Conservation (phyloP, 2,888 invertebrate species). For the Apodemia mormo region DNA sequence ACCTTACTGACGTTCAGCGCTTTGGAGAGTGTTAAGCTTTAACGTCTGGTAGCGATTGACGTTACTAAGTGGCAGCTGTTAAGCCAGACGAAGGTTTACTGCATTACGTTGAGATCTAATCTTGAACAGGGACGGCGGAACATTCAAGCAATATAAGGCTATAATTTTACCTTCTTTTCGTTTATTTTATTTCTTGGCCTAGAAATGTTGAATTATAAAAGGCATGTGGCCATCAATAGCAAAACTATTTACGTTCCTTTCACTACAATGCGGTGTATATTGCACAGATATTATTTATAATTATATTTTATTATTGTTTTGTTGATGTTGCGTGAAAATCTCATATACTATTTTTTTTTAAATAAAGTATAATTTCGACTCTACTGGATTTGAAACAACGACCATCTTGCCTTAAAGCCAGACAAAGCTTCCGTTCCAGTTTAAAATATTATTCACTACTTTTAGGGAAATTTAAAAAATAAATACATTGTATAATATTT, state of each 20-base stretch:
- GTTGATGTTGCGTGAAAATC: too few species aligned
- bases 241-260: too few species aligned
- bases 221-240: too few species aligned
- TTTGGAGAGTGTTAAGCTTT: constrained; percentile 25
- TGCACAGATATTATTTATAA: too few species aligned
- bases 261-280: too few species aligned
- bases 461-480: too few species aligned
- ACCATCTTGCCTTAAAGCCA: too few species aligned
- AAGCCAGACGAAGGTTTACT: constrained; percentile 22
- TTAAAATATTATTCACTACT: too few species aligned
- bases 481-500: too few species aligned
- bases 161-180: not conserved
- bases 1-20: constrained; percentile 20
- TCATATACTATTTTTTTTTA: not conserved
- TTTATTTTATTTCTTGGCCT: not conserved
- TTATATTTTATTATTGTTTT: too few species aligned
- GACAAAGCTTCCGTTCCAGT: too few species aligned
- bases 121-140: constrained; percentile 10
- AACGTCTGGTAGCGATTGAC: constrained; percentile 26
- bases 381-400: not conserved
- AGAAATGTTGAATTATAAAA: too few species aligned
- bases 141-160: not conserved
- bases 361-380: not conserved
- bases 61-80: constrained; percentile 33
- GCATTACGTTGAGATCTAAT: constrained; percentile 19